Conservation (phyloP, 2,113 vertebrate species). For the Taxidea taxus region DNA sequence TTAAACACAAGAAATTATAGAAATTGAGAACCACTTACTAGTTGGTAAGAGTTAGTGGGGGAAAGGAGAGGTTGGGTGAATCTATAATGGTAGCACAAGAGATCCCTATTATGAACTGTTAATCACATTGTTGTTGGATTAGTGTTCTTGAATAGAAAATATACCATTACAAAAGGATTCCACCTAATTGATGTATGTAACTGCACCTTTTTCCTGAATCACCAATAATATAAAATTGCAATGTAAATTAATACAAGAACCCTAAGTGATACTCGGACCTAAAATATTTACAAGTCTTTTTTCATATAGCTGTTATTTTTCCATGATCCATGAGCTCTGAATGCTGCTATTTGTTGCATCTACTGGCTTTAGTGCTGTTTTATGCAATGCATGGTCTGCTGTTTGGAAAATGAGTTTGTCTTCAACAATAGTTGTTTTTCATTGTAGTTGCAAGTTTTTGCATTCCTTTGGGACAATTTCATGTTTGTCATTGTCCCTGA, state of each 20-base stretch:
- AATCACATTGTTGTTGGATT: background rate
- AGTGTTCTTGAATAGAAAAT: background rate
- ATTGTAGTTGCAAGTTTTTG: background rate
- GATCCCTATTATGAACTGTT: no score
- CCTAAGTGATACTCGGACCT: background rate
- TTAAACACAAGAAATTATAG: no score
- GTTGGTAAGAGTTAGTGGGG: no score
- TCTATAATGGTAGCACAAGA: no score
- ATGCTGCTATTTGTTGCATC: background rate
- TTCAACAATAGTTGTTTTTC: background rate
- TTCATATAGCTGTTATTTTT: background rate
- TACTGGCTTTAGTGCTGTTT: background rate
- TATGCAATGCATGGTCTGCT: background rate
- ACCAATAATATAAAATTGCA: background rate
- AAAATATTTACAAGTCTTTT: background rate
- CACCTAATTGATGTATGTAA: background rate
- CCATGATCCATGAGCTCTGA: background rate
- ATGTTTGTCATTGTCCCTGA: background rate
- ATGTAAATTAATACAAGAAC: background rate
- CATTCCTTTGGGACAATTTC: background rate
- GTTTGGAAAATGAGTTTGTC: background rate
- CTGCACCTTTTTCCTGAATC: background rate
- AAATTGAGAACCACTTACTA: no score
- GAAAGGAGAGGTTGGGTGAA: no score
- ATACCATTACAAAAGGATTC: background rate